These are phyloP conservation scores for Pardalotus punctatus DNA, from an alignment of 2,113 vertebrate species.

Conservation along the genomic window DNA sequence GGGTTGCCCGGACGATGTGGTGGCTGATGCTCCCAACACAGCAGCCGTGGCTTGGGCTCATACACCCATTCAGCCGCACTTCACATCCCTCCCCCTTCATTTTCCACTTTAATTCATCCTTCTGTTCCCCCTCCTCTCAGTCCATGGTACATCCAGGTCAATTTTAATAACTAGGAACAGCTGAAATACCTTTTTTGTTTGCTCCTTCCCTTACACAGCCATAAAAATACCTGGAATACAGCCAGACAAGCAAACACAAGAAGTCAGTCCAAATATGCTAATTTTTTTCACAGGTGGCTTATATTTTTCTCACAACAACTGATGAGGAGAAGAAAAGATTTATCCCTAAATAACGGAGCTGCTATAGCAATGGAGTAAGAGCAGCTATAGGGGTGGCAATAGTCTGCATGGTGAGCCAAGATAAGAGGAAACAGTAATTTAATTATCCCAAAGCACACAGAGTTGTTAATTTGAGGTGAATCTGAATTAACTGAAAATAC, in stretches of 20 bases:
- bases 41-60: not conserved
- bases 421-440: constrained; percentile 80
- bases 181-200: constrained; percentile 32
- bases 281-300: constrained; percentile 52
- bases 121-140: not conserved
- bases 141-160: not conserved
- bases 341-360: constrained; percentile 37
- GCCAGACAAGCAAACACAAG: constrained; percentile 16
- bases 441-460: constrained; percentile 76
- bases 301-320: constrained; percentile 49
- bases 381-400: constrained; percentile 44
- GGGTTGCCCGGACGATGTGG: constrained; percentile 69
- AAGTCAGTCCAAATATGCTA: constrained; percentile 37
- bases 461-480: constrained; percentile 63
- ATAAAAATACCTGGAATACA: constrained; percentile 24
- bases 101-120: constrained; percentile 32
- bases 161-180: constrained; percentile 16
- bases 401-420: constrained; percentile 64
- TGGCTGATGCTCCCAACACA: not conserved
- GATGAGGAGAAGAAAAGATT: constrained; percentile 44
- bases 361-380: constrained; percentile 18
- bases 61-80: not conserved
- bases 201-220: not conserved
- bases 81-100: not conserved
- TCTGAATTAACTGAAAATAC: constrained; percentile 61